phyloP scores from a whole-genome alignment of 2,113 vertebrate genomes.

The Australoheros scitulus region DNA sequence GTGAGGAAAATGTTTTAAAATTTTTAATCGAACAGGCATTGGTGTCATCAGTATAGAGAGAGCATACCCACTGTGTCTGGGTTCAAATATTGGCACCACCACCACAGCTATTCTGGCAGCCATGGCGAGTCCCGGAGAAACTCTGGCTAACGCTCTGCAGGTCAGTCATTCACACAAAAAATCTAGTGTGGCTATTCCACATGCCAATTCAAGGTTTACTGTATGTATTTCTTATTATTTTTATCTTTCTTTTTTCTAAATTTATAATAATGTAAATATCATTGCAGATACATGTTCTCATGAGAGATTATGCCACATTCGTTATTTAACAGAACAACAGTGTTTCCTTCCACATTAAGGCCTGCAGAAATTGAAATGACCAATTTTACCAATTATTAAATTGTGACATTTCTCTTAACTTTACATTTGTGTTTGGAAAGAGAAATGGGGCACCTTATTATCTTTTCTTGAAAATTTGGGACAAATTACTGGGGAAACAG shows the following conservation, averaged over 20 bases:
- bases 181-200: not conserved
- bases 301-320: not conserved
- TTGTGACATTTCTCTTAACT: not conserved
- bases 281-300: not conserved
- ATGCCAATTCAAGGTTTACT: not conserved
- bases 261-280: not conserved
- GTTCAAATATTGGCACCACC: constrained; percentile 94
- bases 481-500: not conserved
- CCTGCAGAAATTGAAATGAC: not conserved
- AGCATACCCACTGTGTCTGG: constrained; percentile 90
- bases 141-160: constrained; percentile 87
- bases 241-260: not conserved
- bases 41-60: constrained; percentile 92
- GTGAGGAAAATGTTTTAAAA: not conserved
- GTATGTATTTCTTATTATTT: not conserved
- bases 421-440: not conserved
- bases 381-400: not conserved
- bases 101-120: constrained; percentile 93
- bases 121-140: constrained; percentile 89
- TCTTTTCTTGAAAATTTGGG: not conserved
- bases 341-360: not conserved
- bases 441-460: not conserved
- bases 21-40: constrained; percentile 78
- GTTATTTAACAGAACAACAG: not conserved
- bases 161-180: constrained; percentile 71